Conservation (phyloP, 2,113 vertebrate genomes). For the Hyperopisus bebe region DNA sequence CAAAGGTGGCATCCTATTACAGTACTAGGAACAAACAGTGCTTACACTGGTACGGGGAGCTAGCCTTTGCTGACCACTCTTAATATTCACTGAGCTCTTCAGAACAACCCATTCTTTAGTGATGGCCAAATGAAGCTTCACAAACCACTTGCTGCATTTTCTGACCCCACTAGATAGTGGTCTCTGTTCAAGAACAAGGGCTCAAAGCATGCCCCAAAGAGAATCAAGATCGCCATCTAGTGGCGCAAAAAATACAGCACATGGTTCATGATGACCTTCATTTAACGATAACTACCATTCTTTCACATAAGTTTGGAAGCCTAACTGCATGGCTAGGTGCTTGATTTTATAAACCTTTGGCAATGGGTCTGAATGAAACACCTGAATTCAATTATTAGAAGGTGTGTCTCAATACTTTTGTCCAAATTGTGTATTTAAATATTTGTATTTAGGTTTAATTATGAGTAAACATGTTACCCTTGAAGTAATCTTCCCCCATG, state of each 20-base stretch:
- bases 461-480: background rate
- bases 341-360: background rate
- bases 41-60: background rate
- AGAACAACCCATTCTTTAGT: background rate
- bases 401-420: background rate
- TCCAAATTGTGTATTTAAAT: background rate
- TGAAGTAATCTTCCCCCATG: background rate
- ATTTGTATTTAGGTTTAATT: background rate
- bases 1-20: background rate
- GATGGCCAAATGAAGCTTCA: too few species aligned
- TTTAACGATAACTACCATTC: too few species aligned
- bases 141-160: too few species aligned
- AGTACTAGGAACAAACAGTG: background rate
- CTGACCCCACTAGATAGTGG: too few species aligned
- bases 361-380: background rate
- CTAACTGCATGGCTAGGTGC: background rate
- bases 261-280: too few species aligned
- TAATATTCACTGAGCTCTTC: background rate
- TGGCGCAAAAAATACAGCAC: too few species aligned
- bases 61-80: background rate
- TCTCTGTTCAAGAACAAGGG: too few species aligned
- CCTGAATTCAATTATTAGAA: background rate
- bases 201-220: too few species aligned
- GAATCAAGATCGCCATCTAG: too few species aligned
- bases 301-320: background rate